Base-by-base conservation (phyloP, 1,140 invertebrate species). In the Wiebesia pumilae region DNA sequence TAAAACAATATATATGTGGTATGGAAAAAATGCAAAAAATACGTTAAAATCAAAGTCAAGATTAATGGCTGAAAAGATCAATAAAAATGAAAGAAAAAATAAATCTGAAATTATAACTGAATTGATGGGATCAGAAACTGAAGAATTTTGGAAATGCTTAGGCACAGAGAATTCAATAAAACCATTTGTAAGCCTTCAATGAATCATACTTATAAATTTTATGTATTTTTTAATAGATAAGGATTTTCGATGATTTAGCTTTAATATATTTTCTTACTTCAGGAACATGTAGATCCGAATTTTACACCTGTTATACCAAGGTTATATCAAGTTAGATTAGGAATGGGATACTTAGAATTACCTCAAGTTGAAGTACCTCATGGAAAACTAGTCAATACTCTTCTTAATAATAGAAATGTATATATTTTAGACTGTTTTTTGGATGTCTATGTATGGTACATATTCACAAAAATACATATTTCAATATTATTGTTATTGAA, bases 311-410 rank as follows among this genome's bases (percentile, higher is more conserved):
- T 96, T 19, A 91, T 95, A 78, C 97, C 98, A 14, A 95, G 97
- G 58, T 94, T 99, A 58, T 99, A 99, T 94, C 97, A 98, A 94
- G 98, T 99, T 71, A 95, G 96, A 81, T 95, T 99, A 14, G 99
- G 99, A 75, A 99, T 99, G 98, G 99, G 99, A 1, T 99, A 99
- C 93, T 94, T 99, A 88, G 99, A 99, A 94, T 94, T 99, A 87
- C 99, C 99, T 19, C 99, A 99, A 95, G 97, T 98, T 16, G 97
- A 98, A 93, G 94, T 97, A 83, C 96, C 97, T 21, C 95, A 97
- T 86, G 96, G 96, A 87, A 97, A 97, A 92, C 92, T 97, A 35
- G 94, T 95, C 83, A 95, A 97, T 88, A 95, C 95, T 4, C 94
- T 98, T 88, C 94, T 99, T 30, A 96, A 97, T 86, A 98, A 98